Evolutionary conservation across 1,140 invertebrate genomes (phyloP).

Genomic region (Ruditapes philippinarum): DNA sequence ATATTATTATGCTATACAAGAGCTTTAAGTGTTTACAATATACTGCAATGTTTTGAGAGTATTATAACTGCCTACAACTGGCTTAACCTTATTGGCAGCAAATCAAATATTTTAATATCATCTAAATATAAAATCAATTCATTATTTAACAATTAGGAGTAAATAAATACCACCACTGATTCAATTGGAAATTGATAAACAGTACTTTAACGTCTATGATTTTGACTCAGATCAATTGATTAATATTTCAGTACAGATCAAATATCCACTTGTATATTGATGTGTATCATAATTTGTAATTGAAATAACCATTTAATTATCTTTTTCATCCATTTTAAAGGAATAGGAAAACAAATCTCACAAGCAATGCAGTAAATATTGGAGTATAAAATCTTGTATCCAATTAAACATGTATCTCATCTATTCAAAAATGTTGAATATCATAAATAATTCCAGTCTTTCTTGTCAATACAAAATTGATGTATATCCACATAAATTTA

Average conservation of each 20-base stretch:
- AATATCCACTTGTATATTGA: slow-evolving; percentile 24
- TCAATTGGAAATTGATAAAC: neutral
- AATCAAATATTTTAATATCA: neutral
- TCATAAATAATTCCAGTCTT: too few relatives aligned
- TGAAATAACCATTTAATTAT: neutral
- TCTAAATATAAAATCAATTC: slow-evolving; percentile 24
- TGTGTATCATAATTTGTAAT: neutral
- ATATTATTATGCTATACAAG: too few relatives aligned
- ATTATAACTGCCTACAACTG: neutral
- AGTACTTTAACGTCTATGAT: neutral
- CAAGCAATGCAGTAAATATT: too few relatives aligned
- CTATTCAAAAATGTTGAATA: too few relatives aligned
- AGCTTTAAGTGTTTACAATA: too few relatives aligned
- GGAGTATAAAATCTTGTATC: too few relatives aligned
- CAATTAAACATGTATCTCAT: too few relatives aligned
- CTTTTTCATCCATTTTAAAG: neutral
- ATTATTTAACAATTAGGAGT: slow-evolving; percentile 19
- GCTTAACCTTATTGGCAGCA: slow-evolving; percentile 2
- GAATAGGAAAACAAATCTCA: too few relatives aligned
- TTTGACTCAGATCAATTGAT: slow-evolving; percentile 20
- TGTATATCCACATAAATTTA: too few relatives aligned
- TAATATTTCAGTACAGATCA: neutral
- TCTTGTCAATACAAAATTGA: too few relatives aligned
- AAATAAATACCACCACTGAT: neutral
- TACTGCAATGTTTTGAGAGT: too few relatives aligned